These are phyloP conservation scores for Mycalesis mineus DNA, from an alignment of 2,888 invertebrate genomes.

Conservation along the genomic window DNA sequence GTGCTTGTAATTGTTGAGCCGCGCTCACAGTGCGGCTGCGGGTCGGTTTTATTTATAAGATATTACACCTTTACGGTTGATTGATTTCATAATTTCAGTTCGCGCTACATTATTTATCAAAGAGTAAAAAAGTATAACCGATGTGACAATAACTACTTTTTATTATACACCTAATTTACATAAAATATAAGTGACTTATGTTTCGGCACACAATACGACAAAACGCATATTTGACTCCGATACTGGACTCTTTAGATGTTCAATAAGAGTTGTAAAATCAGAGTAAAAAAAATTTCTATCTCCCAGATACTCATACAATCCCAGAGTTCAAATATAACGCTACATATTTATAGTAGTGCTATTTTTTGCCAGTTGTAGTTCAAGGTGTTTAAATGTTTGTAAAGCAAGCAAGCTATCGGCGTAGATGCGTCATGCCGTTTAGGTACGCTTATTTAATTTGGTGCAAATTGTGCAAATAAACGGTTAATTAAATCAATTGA, in stretches of 20 bases:
- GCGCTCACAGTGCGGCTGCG: neutral
- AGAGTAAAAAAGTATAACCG: neutral
- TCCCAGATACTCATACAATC: too few species aligned
- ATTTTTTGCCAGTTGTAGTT: neutral
- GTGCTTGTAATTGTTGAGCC: neutral
- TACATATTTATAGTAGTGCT: too few species aligned
- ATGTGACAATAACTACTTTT: neutral
- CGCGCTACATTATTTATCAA: neutral
- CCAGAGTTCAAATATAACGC: too few species aligned
- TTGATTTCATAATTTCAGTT: neutral
- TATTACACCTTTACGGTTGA: neutral
- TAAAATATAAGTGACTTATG: too few species aligned
- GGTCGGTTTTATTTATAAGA: neutral
- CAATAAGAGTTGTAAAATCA: too few species aligned
- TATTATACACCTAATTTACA: too few species aligned
- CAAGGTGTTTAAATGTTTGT: neutral
- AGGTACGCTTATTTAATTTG: slow-evolving; percentile 1
- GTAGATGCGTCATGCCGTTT: neutral
- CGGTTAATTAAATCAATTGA: neutral
- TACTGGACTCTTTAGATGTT: too few species aligned
- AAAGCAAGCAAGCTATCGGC: neutral
- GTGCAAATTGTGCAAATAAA: neutral
- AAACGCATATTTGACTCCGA: too few species aligned
- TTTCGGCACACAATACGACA: too few species aligned
- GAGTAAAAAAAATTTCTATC: too few species aligned